Conservation (phyloP, 2,113 vertebrate species). For the Xenopus borealis region DNA sequence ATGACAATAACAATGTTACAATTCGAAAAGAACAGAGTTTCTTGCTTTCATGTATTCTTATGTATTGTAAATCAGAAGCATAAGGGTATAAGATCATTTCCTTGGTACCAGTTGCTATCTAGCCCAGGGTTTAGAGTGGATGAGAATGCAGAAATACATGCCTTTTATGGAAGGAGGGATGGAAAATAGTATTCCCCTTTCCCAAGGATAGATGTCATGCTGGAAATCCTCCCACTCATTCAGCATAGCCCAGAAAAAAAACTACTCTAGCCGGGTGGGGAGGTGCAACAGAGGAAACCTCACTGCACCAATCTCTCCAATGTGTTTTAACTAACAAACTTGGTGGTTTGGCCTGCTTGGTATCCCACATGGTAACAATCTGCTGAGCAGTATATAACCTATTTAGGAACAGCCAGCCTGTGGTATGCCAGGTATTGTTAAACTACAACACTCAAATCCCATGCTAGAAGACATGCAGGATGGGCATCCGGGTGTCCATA, state of each 20-base stretch:
- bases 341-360: no score
- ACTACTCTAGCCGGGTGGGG: not conserved
- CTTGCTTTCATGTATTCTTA: not conserved
- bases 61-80: not conserved
- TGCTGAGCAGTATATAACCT: no score
- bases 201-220: slow-evolving; percentile 2
- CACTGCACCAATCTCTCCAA: slow-evolving; percentile 18
- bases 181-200: not conserved
- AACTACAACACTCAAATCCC: no score
- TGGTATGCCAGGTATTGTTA: no score
- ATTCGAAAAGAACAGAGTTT: no score
- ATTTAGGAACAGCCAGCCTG: no score
- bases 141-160: slow-evolving; percentile 20
- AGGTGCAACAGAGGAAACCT: not conserved
- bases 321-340: no score
- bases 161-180: slow-evolving; percentile 2
- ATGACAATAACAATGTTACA: no score
- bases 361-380: no score
- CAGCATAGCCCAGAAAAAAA: not conserved
- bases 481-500: no score
- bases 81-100: not conserved
- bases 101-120: not conserved
- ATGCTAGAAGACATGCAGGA: no score
- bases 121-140: not conserved
- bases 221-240: not conserved